Evolutionary conservation across 1,140 invertebrate genomes (phyloP), one percentile per base, ranked within the genome.

Genomic region (roundworm (Caenorhabditis elegans)): DNA sequence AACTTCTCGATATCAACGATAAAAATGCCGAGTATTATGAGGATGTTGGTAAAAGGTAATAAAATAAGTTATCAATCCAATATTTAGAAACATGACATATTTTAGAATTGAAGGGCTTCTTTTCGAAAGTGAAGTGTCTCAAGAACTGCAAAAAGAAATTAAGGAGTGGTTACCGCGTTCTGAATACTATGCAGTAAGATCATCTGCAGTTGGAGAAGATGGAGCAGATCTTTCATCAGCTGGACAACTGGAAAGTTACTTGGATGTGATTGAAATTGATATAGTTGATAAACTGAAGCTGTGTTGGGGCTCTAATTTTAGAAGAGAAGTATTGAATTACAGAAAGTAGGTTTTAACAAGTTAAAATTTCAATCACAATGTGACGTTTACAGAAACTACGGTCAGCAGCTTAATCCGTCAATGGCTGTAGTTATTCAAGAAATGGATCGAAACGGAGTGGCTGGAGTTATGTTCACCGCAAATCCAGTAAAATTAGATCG

Each of bases 391-490:
- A 93, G 93, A 86, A 92, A 93, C 85, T 91, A 93, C 86, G 94
- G 94, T 1, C 92, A 94, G 86, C 89, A 91, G 13, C 90, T 94
- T 46, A 90, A 91, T 49, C 91, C 92, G 3, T 91, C 92, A 19
- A 94, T 95, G 92, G 94, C 92, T 2, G 94, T 95, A n/a, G 94
- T 95, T 17, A 91, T 95, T 5, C 95, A 95, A 88, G 91, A 92
- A 86, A 93, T 95, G 93, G 93, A 94, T 15, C 85, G 91, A 28
- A 92, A 94, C 10, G 92, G 93, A 48, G 90, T 91, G 1, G 93
- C 94, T 17, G 90, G 95, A 11, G 94, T 95, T 0, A 90, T 95
- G 87, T 95, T 95, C 88, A 94, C 94, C 0, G 91, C 92, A 76
- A 93, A 95, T 90, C 94, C 94, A 0, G 91, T 92, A 0, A 92